Evolutionary conservation across 2,888 invertebrate genomes (phyloP).

Genomic region (Andrena trimmerana): DNA sequence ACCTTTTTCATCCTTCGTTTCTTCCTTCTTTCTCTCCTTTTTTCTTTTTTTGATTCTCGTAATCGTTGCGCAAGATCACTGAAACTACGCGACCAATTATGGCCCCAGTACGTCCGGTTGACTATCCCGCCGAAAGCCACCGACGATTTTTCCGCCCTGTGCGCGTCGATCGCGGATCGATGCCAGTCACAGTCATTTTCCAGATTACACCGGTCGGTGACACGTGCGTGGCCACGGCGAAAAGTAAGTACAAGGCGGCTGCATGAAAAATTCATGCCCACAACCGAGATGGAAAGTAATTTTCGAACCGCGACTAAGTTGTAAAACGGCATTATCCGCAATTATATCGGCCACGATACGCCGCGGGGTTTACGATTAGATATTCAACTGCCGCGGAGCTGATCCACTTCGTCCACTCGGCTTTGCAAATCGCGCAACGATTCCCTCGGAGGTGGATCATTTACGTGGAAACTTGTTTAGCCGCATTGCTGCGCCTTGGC

Average conservation of each 20-base stretch:
- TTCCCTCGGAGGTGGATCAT: not conserved
- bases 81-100: slow-evolving; percentile 69
- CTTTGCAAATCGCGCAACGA: not conserved
- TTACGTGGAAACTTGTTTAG: not conserved
- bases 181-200: not conserved
- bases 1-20: slow-evolving; percentile 12
- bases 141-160: slow-evolving; percentile 12
- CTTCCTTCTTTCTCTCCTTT: not conserved
- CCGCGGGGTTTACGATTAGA: not conserved
- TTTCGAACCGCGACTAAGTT: slow-evolving; percentile 27
- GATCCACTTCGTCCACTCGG: not conserved
- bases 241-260: slow-evolving; percentile 15
- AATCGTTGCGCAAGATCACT: slow-evolving; percentile 67
- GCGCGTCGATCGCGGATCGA: slow-evolving; percentile 16
- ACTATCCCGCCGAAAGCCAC: slow-evolving; percentile 4
- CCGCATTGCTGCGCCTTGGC: not conserved
- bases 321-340: slow-evolving; percentile 20
- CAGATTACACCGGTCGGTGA: slow-evolving; percentile 34
- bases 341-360: slow-evolving; percentile 38
- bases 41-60: slow-evolving; percentile 53
- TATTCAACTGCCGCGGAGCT: not conserved
- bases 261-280: slow-evolving; percentile 39
- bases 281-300: slow-evolving; percentile 22
- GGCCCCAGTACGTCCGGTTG: slow-evolving; percentile 5
- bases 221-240: slow-evolving; percentile 3